Evolutionary conservation across 2,888 invertebrate genomes (phyloP).

Genomic region (Stegana nigrithorax): DNA sequence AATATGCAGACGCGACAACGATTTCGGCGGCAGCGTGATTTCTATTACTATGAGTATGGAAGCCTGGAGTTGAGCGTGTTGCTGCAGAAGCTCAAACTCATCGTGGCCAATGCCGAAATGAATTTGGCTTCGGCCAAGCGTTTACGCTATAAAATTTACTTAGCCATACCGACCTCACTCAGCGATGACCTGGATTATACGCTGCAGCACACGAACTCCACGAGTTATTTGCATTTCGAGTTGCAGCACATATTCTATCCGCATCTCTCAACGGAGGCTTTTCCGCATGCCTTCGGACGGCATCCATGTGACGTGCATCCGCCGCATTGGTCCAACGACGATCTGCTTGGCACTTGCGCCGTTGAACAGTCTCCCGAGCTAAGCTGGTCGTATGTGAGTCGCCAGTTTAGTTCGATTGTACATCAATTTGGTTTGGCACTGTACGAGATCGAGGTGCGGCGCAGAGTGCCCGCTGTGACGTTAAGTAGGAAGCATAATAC

Average conservation of each 20-base stretch:
- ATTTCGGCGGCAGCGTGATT: conserved; percentile 75
- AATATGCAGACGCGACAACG: conserved; percentile 73
- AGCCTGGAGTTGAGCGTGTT: conserved; percentile 73
- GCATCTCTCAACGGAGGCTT: conserved; percentile 81
- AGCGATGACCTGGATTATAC: conserved; percentile 70
- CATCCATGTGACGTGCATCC: conserved; percentile 66
- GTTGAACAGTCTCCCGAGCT: conserved; percentile 48
- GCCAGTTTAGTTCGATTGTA: conserved; percentile 66
- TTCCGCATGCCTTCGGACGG: conserved; percentile 72
- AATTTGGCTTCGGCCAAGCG: conserved; percentile 70
- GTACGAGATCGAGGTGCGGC: conserved; percentile 67
- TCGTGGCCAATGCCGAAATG: conserved; percentile 73
- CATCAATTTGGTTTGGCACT: conserved; percentile 71
- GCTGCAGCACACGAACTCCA: conserved; percentile 60
- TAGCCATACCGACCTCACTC: conserved; percentile 79
- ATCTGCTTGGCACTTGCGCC: conserved; percentile 59
- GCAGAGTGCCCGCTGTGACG: conserved; percentile 33
- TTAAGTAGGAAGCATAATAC: conserved; percentile 15
- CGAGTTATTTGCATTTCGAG: conserved; percentile 68
- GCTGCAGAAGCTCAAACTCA: conserved; percentile 71
- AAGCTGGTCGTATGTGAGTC: conserved; percentile 51
- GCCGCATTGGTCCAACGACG: conserved; percentile 55
- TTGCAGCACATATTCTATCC: conserved; percentile 77
- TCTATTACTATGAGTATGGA: conserved; percentile 80
- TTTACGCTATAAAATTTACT: conserved; percentile 75